Evolutionary conservation across 1,140 invertebrate genomes (phyloP).

Genomic region (Trypoxylus dichotomus): DNA sequence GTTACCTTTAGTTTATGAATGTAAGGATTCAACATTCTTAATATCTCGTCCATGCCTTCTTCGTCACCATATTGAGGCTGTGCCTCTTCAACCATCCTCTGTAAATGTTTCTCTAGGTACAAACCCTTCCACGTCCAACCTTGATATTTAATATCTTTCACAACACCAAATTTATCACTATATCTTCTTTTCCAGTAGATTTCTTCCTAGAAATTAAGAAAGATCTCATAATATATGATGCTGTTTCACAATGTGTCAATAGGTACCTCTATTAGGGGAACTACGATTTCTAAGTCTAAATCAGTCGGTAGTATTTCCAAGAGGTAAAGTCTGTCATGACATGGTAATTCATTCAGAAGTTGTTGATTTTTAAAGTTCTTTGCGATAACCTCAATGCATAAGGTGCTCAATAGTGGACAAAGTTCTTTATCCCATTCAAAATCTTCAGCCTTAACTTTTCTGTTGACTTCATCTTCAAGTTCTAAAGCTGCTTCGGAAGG

Average conservation of each 20-base stretch:
- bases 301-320: conserved; percentile 38
- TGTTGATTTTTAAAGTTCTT: conserved; percentile 43
- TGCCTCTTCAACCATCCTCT: conserved; percentile 48
- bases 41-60: conserved; percentile 46
- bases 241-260: background rate
- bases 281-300: conserved; percentile 35
- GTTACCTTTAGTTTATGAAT: conserved; percentile 45
- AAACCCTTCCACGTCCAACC: conserved; percentile 50
- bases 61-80: conserved; percentile 51
- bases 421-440: conserved; percentile 43
- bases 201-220: background rate
- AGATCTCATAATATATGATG: background rate
- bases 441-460: conserved; percentile 43
- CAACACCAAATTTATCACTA: background rate
- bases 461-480: conserved; percentile 38
- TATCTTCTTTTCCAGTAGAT: conserved; percentile 28
- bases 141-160: conserved; percentile 32
- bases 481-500: conserved; percentile 38
- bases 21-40: conserved; percentile 44
- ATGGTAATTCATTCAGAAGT: conserved; percentile 45
- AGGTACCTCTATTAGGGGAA: conserved; percentile 37
- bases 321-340: conserved; percentile 35
- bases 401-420: conserved; percentile 40
- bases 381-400: conserved; percentile 41
- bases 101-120: conserved; percentile 49